Evolutionary conservation across 2,797 vertebrate genomes (phyloP), one percentile per base, ranked within the genome.

Genomic region (Galaxias olidus): DNA sequence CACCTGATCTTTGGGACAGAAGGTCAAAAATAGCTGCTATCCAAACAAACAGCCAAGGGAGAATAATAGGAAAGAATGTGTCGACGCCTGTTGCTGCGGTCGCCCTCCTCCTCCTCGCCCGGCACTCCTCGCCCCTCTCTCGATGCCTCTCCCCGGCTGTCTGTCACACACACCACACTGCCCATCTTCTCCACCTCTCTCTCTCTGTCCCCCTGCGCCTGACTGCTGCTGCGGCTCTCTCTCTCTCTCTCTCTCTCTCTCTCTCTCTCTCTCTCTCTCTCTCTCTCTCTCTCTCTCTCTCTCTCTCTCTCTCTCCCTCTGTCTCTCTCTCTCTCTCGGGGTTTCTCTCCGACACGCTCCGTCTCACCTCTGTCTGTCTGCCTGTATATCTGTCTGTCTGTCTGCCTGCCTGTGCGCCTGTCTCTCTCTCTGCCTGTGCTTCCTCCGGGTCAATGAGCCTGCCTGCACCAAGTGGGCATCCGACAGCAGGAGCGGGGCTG

Each of bases 51-150:
- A 69, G 65, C 59, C 65, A 73, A 65, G 63, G 56, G 69, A 63
- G 79, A 80, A 84, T 77, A 76, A 84, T 78, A 75, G 80, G 78
- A 82, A 84, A 86, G 85, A 85, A 82, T 68, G 79, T 74, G 73
- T 63, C 68, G 86, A 78, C 67, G 87, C 87, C 84, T 88, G 89
- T 85, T 87, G 87, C 85, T 85, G 77, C 79, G 54, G 67, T 66
- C 73, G 46, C 18, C 9, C 54, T 49, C 46, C 49, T 63, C 69
- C 53, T 61, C 69, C 70, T 55, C 74, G 46, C 41, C 42, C 55
- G 61, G 76, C 74, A 65, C 77, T 72, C 66, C 83, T 82, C 72
- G 76, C 75, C 73, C 66, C 52, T 81, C 73, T 56, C n/a, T n/a
- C n/a, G n/a, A n/a, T n/a, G n/a, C n/a, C 59, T 74, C 83, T 80